phyloP scores from a whole-genome alignment of 2,888 invertebrate species.

The Drosophila differens region DNA sequence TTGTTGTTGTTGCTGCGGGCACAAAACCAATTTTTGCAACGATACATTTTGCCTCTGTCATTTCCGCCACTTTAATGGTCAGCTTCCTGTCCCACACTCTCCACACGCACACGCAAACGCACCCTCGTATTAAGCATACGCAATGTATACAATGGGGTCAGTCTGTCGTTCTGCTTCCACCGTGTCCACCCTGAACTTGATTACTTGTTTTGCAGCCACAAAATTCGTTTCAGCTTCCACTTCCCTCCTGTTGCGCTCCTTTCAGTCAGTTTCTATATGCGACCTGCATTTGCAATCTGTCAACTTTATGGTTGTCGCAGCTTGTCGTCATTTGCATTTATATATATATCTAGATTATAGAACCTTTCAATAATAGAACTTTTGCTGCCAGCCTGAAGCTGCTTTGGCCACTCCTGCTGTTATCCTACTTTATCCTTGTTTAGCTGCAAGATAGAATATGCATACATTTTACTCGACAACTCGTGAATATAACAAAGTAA shows the following conservation, averaged over 20 bases:
- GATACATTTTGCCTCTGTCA: slow-evolving; percentile 83
- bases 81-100: slow-evolving; percentile 10
- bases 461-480: slow-evolving; percentile 38
- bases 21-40: slow-evolving; percentile 85
- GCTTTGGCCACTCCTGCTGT: neutral
- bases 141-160: slow-evolving; percentile 38
- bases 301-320: slow-evolving; percentile 52
- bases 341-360: slow-evolving; percentile 17
- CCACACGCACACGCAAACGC: slow-evolving; percentile 8
- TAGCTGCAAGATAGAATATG: slow-evolving; percentile 51
- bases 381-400: slow-evolving; percentile 1
- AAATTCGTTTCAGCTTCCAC: slow-evolving; percentile 36
- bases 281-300: slow-evolving; percentile 76
- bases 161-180: neutral
- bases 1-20: slow-evolving; percentile 84
- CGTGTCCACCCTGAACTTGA: slow-evolving; percentile 45
- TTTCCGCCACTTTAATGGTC: slow-evolving; percentile 74
- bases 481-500: slow-evolving; percentile 36
- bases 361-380: slow-evolving; percentile 24
- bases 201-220: slow-evolving; percentile 53
- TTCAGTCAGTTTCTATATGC: slow-evolving; percentile 37
- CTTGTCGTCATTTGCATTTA: slow-evolving; percentile 39
- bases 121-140: slow-evolving; percentile 59
- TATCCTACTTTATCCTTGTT: slow-evolving; percentile 8
- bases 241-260: neutral